A percentile compares a stretch with the other conserved stretches of the same genome.
These are phyloP conservation scores for Struthio camelus DNA, from an alignment of 2,113 vertebrate species.

Conservation along the genomic window DNA sequence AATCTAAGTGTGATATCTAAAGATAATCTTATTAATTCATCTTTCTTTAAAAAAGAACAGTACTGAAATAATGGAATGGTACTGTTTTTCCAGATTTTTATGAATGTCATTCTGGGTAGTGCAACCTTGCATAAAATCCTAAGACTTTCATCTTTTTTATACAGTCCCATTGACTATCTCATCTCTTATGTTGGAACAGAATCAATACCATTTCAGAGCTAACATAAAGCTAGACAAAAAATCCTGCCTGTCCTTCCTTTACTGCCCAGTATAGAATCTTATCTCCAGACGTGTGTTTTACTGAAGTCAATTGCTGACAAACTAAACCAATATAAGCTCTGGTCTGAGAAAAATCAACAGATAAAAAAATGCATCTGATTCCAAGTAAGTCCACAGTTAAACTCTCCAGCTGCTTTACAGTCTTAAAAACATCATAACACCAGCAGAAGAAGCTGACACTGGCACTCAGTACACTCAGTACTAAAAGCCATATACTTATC, in stretches of 20 bases:
- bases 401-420: conserved; percentile 1
- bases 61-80: neutral
- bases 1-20: conserved; percentile 49
- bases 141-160: neutral
- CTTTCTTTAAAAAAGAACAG: neutral
- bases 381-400: neutral
- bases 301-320: neutral
- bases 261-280: neutral
- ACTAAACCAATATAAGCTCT: conserved; percentile 5
- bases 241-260: neutral
- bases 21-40: conserved; percentile 46
- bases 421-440: neutral
- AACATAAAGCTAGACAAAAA: neutral
- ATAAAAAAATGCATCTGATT: neutral
- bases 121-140: neutral
- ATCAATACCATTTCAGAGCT: neutral
- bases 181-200: neutral
- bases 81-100: neutral
- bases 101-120: neutral
- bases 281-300: neutral
- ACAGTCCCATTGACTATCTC: neutral
- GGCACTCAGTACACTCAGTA: neutral
- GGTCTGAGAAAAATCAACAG: neutral
- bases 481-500: neutral
- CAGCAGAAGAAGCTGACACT: neutral